phyloP scores from a whole-genome alignment of 2,113 vertebrate genomes.

The Dasyornis broadbenti region DNA sequence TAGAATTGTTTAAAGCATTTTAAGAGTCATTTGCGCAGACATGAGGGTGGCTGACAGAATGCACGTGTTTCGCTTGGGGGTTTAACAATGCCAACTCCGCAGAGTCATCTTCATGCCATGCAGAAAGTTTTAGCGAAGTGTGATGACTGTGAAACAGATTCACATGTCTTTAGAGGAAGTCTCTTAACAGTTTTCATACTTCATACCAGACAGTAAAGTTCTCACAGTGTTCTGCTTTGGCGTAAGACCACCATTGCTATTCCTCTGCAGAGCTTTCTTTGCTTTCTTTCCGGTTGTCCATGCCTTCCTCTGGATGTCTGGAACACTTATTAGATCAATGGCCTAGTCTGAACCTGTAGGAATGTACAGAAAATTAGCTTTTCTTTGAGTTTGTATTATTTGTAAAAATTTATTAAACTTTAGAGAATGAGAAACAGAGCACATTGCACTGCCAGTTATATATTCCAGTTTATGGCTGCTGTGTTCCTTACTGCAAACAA shows the following conservation, averaged over 20 bases:
- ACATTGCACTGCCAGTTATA: rapidly evolving
- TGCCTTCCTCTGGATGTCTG: background rate
- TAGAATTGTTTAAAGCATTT: background rate
- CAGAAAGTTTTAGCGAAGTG: background rate
- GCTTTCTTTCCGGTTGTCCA: background rate
- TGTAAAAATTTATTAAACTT: background rate
- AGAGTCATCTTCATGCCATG: background rate
- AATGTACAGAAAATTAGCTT: background rate
- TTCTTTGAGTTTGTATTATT: background rate
- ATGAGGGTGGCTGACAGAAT: background rate
- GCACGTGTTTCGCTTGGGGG: rapidly evolving
- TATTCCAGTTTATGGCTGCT: background rate
- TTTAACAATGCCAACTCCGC: background rate
- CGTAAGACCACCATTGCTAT: background rate
- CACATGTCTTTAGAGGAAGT: background rate
- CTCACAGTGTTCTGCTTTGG: background rate
- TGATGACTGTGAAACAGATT: background rate
- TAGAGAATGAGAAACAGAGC: background rate
- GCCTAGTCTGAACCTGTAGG: background rate
- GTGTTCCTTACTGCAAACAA: background rate
- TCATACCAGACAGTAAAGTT: background rate
- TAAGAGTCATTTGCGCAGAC: background rate
- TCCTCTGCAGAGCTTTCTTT: background rate
- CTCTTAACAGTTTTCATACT: background rate
- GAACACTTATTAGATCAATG: background rate